Percentiles rank a stretch among this genome's conserved stretches.
These are phyloP conservation scores for Cebidichthys violaceus DNA, from an alignment of 2,113 vertebrate species.

Conservation along the genomic window DNA sequence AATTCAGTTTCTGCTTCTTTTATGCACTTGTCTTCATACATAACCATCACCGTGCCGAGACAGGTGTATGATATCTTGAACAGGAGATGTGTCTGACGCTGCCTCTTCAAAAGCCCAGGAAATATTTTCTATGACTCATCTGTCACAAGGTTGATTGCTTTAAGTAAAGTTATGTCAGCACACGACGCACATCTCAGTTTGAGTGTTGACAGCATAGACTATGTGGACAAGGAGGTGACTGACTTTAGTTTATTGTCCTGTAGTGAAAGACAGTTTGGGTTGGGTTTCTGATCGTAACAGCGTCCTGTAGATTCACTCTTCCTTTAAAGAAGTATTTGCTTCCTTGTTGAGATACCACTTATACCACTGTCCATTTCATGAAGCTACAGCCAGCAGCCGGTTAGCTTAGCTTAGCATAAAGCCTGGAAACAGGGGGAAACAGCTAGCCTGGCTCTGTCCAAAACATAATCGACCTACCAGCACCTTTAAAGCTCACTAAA, in stretches of 20 bases:
- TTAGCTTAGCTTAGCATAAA: not conserved
- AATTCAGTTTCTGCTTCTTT: not conserved
- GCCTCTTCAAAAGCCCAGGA: conserved; percentile 14
- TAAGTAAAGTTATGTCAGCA: conserved; percentile 24
- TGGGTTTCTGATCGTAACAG: not conserved
- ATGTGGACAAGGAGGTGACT: not conserved
- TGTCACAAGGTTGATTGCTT: conserved; percentile 54
- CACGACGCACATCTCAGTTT: conserved; percentile 31
- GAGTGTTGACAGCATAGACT: conserved; percentile 32
- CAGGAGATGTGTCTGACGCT: not conserved
- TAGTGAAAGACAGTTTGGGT: not conserved
- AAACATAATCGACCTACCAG: not conserved
- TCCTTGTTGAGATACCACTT: not conserved
- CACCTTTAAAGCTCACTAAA: not conserved
- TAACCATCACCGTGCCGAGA: not conserved
- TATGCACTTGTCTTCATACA: not conserved
- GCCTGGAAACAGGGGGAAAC: not conserved
- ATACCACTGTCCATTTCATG: not conserved
- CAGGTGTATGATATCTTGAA: conserved; percentile 1
- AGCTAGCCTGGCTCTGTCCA: not conserved
- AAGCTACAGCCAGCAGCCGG: conserved; percentile 9
- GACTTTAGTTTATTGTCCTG: conserved; percentile 4
- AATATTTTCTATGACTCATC: conserved; percentile 47
- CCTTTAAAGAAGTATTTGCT: too few species aligned
- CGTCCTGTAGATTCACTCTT: too few species aligned